Evolutionary conservation across 1,140 invertebrate genomes (phyloP).

Genomic region (Drosophila eugracilis): DNA sequence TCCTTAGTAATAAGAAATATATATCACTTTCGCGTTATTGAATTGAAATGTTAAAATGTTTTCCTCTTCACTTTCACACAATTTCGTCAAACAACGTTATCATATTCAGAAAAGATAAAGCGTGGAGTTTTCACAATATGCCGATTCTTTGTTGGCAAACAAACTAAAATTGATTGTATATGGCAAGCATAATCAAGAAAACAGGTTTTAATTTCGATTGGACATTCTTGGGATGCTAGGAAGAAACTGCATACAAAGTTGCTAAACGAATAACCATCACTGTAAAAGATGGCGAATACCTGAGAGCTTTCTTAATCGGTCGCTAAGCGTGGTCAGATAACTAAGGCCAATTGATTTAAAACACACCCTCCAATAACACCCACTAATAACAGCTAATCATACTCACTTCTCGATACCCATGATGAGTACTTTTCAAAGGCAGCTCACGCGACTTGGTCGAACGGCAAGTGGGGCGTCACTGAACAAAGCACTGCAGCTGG

Average conservation of each 20-base stretch:
- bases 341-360: not conserved
- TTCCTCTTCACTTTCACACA: not conserved
- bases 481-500: constrained; percentile 43
- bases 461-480: constrained; percentile 60
- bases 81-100: not conserved
- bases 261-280: not conserved
- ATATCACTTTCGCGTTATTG: not conserved
- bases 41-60: not conserved
- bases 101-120: not conserved
- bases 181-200: no score
- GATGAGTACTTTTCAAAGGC: constrained; percentile 7
- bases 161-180: not conserved
- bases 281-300: constrained; percentile 25
- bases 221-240: not conserved
- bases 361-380: constrained; percentile 9
- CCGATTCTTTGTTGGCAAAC: not conserved
- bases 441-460: constrained; percentile 51
- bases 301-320: constrained; percentile 10
- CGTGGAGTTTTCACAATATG: not conserved
- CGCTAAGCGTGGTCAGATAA: constrained; percentile 12
- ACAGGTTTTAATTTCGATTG: not conserved
- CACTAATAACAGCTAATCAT: not conserved
- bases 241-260: not conserved
- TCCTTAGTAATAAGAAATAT: not conserved
- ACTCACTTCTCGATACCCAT: constrained; percentile 77